Evolutionary conservation across 1,140 invertebrate genomes (phyloP).

Genomic region (Drosophila mauritiana): DNA sequence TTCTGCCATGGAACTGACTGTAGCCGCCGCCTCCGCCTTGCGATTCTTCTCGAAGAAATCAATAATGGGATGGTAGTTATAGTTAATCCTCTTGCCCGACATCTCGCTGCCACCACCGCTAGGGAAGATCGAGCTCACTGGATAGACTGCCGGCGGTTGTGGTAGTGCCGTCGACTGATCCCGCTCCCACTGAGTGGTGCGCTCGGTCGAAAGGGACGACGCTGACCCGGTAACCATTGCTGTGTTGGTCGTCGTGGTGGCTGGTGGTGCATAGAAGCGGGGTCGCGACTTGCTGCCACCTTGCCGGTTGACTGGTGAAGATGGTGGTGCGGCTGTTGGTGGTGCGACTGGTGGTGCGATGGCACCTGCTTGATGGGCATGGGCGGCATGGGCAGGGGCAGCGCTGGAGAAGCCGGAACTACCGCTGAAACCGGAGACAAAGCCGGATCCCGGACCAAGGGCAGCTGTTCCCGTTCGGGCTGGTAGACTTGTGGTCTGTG

Average conservation of each 20-base stretch:
- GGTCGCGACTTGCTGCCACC: slow-evolving; percentile 66
- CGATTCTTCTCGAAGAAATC: slow-evolving; percentile 89
- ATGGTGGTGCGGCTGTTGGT: slow-evolving; percentile 56
- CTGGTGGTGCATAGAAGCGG: slow-evolving; percentile 71
- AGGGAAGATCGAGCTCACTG: slow-evolving; percentile 64
- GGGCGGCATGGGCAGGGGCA: slow-evolving; percentile 54
- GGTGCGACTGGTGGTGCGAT: slow-evolving; percentile 37
- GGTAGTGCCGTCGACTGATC: slow-evolving; percentile 61
- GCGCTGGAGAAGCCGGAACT: slow-evolving; percentile 5
- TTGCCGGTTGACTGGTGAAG: slow-evolving; percentile 40
- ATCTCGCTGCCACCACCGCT: slow-evolving; percentile 25
- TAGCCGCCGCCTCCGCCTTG: slow-evolving; percentile 32
- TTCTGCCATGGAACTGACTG: slow-evolving; percentile 15
- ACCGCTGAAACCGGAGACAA: slow-evolving; percentile 21
- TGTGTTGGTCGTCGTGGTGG: slow-evolving; percentile 20
- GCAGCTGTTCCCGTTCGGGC: slow-evolving; percentile 55
- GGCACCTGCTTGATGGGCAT: slow-evolving; percentile 84
- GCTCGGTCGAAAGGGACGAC: slow-evolving; percentile 62
- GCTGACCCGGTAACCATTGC: slow-evolving; percentile 44
- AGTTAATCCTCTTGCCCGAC: slow-evolving; percentile 88
- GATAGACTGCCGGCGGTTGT: slow-evolving; percentile 53
- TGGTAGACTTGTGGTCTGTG: slow-evolving; percentile 67
- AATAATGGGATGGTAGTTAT: slow-evolving; percentile 94
- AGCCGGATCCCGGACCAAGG: slow-evolving; percentile 9
- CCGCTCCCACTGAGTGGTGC: slow-evolving; percentile 42